Base-by-base conservation (phyloP, 2,113 vertebrate genomes). In the Tringa solitaria region DNA sequence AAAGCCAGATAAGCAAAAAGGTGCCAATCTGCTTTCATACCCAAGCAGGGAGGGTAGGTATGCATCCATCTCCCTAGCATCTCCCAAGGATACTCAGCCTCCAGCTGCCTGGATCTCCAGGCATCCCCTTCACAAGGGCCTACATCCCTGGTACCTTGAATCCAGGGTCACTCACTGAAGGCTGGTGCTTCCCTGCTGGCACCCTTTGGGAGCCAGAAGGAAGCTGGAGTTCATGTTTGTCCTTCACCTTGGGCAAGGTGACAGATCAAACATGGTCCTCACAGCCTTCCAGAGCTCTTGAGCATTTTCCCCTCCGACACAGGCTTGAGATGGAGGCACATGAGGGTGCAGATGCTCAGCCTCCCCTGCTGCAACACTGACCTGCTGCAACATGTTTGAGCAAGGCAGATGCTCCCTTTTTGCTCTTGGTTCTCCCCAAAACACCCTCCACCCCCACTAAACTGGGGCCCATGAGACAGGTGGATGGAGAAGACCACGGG, bases 61-160 rank as follows among this genome's bases (percentile, higher is more conserved):
- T 30, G 19, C 26, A 53, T 24, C 14, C 45, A 35, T 5, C 21
- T 27, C 32, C 48, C 54, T 32, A 11, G 26, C 56, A 43, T 14
- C 10, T 54, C 32, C 39, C 8, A 63, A 32, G 28, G 28, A 51
- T 8, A 35, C 12, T 21, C 54, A 53, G 28, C 33, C 57, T 67
- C 46, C 80, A 65, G n/a, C 27, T 89, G 46, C 48, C 30, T 14
- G 20, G 19, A 79, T 32, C 50, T 73, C 41, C 32, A 69, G 2
- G 6, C 22, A 56, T 15, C 24, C 28, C 11, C 41, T 57, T 46
- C 11, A 5, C 20, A n/a, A 43, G 6, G 1, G 1, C 23, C 63
- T 22, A 8, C 20, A 41, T 15, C 17, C 20, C 10, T 6, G 0
- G 3, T 7, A 50, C 5, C 11, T 3, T 2, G 5, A 12, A 37